Base-by-base conservation (phyloP, 2,888 invertebrate species). In the Tromatobia lineatoria region DNA sequence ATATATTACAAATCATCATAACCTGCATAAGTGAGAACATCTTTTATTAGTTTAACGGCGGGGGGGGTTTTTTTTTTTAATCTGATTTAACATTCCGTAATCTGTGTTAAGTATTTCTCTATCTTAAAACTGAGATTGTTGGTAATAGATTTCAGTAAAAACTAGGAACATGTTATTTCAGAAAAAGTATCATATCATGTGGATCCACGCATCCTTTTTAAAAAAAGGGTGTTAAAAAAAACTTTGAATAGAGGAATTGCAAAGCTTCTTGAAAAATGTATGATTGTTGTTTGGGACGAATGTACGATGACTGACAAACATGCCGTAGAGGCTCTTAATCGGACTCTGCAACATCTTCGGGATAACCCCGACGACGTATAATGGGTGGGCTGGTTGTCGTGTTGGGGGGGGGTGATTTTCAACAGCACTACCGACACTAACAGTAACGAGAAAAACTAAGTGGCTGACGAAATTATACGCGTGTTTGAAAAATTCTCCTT, bases 281-380 rank as follows among this genome's bases (percentile, higher is more conserved):
- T 85, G 86, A 13, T 93, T 4, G 92, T 94, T 15, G 83, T 94
- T 52, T 94, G 91, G 93, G 94, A 94, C 87, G 93, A 94, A 88
- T 90, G 89, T 80, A 92, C 92, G 4, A 94, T 94, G 93, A 85
- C 91, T 0, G 91, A 93, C 80, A 93, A 92, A 86, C 80, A 84
- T 76, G 73, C 88, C 29, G 71, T 93, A 8, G 91, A 93, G 82
- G 92, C 93, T 38, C 69, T 93, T 6, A 86, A 93, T 79, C 67
- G 90, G 42, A 90, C 91, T 15, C 42, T 91, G 20, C 57, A 82
- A 84, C 88, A 90, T 85, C 38, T 89, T 1, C 66, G 83, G 52
- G 61, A 42, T 15, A 85, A 86, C 38, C 29, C n/a, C n/a, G n/a
- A n/a, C 80, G 78, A 42, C 67, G 75, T 15, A 52, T 85, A 11